phyloP scores from a whole-genome alignment of 2,113 vertebrate genomes.

The Rhynchomys soricoides region DNA sequence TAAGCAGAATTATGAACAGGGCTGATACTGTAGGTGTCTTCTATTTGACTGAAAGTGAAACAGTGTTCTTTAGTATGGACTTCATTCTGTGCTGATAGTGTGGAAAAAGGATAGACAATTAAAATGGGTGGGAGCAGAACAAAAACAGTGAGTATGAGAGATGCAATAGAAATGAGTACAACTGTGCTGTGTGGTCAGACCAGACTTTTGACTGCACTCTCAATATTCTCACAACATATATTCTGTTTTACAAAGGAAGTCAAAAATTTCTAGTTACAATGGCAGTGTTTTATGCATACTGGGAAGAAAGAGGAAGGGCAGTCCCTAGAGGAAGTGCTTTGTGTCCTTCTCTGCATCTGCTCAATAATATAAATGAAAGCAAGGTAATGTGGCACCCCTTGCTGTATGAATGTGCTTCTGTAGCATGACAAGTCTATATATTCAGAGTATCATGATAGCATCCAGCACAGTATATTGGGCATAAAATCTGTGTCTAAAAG shows the following conservation, averaged over 20 bases:
- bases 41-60: no score
- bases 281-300: not conserved
- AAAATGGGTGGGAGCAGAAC: accelerated
- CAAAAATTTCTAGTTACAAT: not conserved
- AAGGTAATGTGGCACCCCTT: not conserved
- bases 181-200: accelerated
- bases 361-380: not conserved
- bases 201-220: not conserved
- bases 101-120: accelerated
- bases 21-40: not conserved
- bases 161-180: not conserved
- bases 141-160: not conserved
- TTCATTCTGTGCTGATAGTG: accelerated
- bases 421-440: not conserved
- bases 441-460: no score
- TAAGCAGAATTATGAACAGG: not conserved
- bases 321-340: not conserved
- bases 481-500: not conserved
- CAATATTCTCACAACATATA: not conserved
- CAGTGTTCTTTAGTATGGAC: accelerated
- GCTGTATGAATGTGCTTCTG: no score
- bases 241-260: not conserved
- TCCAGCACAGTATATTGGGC: accelerated
- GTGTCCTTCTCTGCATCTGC: not conserved
- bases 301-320: not conserved